Evolutionary conservation across 2,888 invertebrate species (phyloP).

Genomic region (Agelastica alni): DNA sequence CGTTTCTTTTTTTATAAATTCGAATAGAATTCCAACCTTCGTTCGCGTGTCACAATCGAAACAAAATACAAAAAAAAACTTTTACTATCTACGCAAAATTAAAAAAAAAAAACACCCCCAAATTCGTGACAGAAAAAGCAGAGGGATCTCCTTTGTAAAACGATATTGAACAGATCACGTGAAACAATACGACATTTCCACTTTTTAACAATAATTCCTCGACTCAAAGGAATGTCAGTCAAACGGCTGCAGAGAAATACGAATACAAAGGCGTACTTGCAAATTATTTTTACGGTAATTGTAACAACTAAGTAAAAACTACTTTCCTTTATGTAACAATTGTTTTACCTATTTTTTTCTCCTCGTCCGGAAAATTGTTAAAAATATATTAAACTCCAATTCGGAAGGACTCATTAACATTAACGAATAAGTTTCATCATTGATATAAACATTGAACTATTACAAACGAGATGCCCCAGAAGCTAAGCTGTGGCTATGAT

Average conservation of each 20-base stretch:
- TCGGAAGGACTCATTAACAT: too few relatives aligned
- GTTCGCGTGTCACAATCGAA: not conserved
- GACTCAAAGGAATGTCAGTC: slow-evolving; percentile 21
- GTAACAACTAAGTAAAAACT: too few relatives aligned
- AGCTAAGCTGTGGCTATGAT: too few relatives aligned
- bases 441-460: too few relatives aligned
- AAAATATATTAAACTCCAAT: too few relatives aligned
- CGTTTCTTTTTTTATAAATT: too few relatives aligned
- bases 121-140: slow-evolving; percentile 7
- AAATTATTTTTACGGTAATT: not conserved
- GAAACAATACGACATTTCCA: slow-evolving; percentile 22
- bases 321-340: too few relatives aligned
- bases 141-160: slow-evolving; percentile 20
- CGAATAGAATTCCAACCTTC: not conserved
- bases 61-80: slow-evolving; percentile 2
- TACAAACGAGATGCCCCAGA: too few relatives aligned
- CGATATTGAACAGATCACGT: slow-evolving; percentile 24
- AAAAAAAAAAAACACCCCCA: slow-evolving; percentile 13
- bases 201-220: slow-evolving; percentile 22
- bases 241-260: slow-evolving; percentile 15
- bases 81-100: slow-evolving; percentile 10
- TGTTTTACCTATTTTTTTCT: too few relatives aligned
- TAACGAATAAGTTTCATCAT: too few relatives aligned
- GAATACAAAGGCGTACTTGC: slow-evolving; percentile 6
- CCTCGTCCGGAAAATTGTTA: too few relatives aligned